Conservation (phyloP, 2,888 invertebrate species). For the Empis stercorea region DNA sequence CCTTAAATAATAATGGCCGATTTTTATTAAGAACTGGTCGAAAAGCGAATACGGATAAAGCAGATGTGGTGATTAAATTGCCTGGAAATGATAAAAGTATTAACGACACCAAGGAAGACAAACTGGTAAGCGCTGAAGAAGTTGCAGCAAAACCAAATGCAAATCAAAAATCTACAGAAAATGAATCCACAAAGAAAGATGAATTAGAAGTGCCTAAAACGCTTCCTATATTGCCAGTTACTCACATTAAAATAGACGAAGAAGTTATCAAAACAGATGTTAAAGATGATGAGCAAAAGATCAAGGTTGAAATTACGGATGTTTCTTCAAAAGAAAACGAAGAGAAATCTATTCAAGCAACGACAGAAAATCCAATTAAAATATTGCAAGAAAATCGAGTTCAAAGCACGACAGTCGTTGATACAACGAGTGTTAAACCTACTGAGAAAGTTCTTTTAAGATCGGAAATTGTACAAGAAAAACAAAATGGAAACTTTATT, state of each 20-base stretch:
- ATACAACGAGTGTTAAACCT: not conserved
- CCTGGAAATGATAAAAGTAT: not conserved
- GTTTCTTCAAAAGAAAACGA: not conserved
- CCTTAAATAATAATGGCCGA: slow-evolving; percentile 10
- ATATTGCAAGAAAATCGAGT: too few species aligned
- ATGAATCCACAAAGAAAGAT: not conserved
- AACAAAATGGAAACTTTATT: slow-evolving; percentile 4
- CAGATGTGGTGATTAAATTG: not conserved
- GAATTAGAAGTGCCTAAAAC: not conserved
- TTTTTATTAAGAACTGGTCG: slow-evolving; percentile 11
- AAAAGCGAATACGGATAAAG: slow-evolving; percentile 5
- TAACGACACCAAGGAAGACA: not conserved
- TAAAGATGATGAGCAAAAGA: too few species aligned
- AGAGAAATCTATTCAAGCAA: not conserved
- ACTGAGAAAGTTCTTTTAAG: not conserved
- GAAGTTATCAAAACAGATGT: too few species aligned
- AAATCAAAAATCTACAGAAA: not conserved
- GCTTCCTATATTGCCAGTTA: not conserved
- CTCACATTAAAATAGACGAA: too few species aligned
- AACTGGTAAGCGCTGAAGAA: not conserved
- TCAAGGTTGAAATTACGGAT: too few species aligned
- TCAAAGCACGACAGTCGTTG: too few species aligned
- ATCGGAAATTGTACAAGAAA: slow-evolving; percentile 5
- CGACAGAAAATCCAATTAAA: not conserved
- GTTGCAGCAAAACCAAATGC: not conserved